Conservation (phyloP, 2,888 invertebrate genomes). For the Myathropa florea region DNA sequence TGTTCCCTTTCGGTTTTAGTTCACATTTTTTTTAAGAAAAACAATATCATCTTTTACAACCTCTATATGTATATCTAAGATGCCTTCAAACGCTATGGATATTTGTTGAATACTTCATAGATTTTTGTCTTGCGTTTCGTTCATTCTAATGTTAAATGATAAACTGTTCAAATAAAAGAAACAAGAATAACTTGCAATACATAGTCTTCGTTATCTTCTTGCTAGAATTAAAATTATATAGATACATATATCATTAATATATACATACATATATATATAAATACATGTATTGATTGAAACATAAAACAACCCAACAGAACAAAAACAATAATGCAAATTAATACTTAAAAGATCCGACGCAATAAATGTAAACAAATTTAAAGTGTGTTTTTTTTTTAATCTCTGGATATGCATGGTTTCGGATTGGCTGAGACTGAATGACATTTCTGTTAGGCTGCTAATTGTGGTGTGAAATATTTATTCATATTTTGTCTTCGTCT, state of each 20-base stretch:
- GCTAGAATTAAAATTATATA: constrained; percentile 66
- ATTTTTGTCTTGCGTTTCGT: constrained; percentile 9
- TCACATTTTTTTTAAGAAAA: not conserved
- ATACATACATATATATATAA: constrained; percentile 36
- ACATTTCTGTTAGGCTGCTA: too few species aligned
- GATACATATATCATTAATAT: constrained; percentile 65
- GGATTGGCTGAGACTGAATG: too few species aligned
- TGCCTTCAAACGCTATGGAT: constrained; percentile 56
- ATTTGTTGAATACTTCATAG: constrained; percentile 30
- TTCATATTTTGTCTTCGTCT: too few species aligned
- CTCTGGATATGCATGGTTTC: not conserved
- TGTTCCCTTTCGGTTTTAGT: constrained; percentile 13
- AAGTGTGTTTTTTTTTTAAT: constrained; percentile 7
- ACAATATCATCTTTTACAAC: constrained; percentile 24
- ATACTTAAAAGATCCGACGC: constrained; percentile 63
- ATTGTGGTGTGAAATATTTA: too few species aligned
- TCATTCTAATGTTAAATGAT: constrained; percentile 46
- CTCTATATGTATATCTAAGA: constrained; percentile 44
- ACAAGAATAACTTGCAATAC: constrained; percentile 49
- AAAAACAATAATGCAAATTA: constrained; percentile 60
- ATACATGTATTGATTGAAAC: constrained; percentile 61
- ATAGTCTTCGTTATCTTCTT: constrained; percentile 72
- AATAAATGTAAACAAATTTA: constrained; percentile 69
- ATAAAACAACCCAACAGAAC: constrained; percentile 39
- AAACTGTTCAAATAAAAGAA: constrained; percentile 51